phyloP scores from a whole-genome alignment of 2,113 vertebrate species.

The Spea multiplicata region DNA sequence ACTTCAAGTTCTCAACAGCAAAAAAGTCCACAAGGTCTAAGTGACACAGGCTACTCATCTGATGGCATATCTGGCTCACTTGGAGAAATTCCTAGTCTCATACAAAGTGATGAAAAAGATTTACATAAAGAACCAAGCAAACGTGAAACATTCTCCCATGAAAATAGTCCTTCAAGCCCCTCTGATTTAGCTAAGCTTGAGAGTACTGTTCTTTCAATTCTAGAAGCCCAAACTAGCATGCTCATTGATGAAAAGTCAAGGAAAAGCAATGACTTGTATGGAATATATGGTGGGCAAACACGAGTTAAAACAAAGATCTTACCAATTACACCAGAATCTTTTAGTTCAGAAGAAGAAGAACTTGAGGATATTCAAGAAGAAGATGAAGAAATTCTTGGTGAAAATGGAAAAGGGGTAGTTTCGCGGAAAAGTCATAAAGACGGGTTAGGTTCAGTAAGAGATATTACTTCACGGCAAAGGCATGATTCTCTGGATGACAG shows the following conservation, averaged over 20 bases:
- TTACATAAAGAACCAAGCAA: constrained; percentile 67
- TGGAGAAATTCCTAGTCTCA: constrained; percentile 76
- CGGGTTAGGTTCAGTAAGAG: constrained; percentile 55
- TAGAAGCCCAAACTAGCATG: constrained; percentile 79
- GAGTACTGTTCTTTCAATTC: constrained; percentile 89
- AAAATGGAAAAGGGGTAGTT: constrained; percentile 52
- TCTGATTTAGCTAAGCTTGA: constrained; percentile 91
- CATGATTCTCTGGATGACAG: constrained; percentile 79
- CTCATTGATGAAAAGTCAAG: constrained; percentile 60
- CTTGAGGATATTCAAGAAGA: constrained; percentile 59
- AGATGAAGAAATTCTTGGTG: constrained; percentile 51
- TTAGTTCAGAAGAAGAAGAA: constrained; percentile 77
- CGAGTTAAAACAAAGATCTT: constrained; percentile 71
- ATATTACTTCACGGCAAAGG: constrained; percentile 61
- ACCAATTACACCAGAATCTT: constrained; percentile 67
- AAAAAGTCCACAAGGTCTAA: constrained; percentile 78
- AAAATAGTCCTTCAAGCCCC: constrained; percentile 81
- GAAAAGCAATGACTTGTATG: constrained; percentile 59
- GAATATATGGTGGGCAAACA: constrained; percentile 55
- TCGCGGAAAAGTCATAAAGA: constrained; percentile 58
- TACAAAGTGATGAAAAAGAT: constrained; percentile 73
- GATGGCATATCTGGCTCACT: constrained; percentile 79
- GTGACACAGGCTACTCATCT: constrained; percentile 80
- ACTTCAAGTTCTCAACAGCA: constrained; percentile 73
- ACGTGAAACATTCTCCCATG: constrained; percentile 69